These are phyloP conservation scores for Actenoides hombroni DNA, from an alignment of 2,113 vertebrate species.

Conservation along the genomic window DNA sequence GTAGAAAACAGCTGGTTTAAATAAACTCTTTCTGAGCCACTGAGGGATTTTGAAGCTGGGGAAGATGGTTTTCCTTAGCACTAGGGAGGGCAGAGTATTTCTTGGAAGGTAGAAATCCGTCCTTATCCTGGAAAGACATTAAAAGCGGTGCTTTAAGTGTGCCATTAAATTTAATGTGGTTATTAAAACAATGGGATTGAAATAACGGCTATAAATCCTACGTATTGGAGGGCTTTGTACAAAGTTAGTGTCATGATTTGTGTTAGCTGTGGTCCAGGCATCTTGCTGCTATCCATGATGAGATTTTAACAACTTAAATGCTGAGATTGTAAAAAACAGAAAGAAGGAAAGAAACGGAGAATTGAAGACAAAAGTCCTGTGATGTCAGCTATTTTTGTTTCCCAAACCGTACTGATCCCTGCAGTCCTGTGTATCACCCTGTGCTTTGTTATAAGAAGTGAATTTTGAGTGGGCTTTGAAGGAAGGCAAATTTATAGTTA, in stretches of 20 bases:
- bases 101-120: background rate
- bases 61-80: background rate
- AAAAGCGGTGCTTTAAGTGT: background rate
- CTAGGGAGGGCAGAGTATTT: background rate
- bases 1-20: background rate
- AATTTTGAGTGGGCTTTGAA: background rate
- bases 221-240: background rate
- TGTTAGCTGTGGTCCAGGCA: background rate
- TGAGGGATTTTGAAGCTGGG: background rate
- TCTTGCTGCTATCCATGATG: background rate
- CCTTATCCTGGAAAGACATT: fast-evolving
- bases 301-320: background rate
- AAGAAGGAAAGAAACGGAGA: background rate
- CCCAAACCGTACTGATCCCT: background rate
- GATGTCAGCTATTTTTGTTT: background rate
- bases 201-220: background rate
- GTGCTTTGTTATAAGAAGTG: background rate
- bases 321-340: background rate
- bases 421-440: background rate
- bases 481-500: background rate
- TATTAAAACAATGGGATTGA: background rate
- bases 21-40: fast-evolving
- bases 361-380: background rate
- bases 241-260: background rate
- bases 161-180: background rate